Conservation (phyloP, 1,140 invertebrate genomes). For the Drosophila repletoides region DNA sequence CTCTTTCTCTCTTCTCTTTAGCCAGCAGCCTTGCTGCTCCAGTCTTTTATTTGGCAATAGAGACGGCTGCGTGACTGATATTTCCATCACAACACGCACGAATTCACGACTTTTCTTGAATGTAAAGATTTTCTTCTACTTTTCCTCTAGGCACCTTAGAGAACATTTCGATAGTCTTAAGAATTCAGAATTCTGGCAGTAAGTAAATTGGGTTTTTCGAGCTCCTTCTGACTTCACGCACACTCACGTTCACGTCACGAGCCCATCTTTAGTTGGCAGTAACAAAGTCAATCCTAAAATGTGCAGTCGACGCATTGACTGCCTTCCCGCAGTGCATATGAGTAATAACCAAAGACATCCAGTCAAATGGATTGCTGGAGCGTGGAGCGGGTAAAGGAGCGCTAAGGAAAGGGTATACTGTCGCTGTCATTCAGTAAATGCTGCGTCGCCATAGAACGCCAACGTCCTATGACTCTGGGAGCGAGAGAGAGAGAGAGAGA, state of each 20-base stretch:
- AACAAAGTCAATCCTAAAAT: slow-evolving; percentile 43
- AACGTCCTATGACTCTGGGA: slow-evolving; percentile 21
- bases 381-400: background rate
- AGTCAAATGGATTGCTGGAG: slow-evolving; percentile 13
- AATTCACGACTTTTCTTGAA: no score
- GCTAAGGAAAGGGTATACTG: slow-evolving; percentile 20
- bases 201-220: no score
- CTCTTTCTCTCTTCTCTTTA: background rate
- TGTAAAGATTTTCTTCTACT: no score
- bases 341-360: slow-evolving; percentile 58
- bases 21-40: background rate
- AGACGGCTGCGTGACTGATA: no score
- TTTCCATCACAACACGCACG: no score
- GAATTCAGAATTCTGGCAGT: no score
- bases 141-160: no score
- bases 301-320: slow-evolving; percentile 54
- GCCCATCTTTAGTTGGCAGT: no score
- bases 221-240: background rate
- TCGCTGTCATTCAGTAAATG: slow-evolving; percentile 54
- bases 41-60: no score
- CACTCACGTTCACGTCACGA: no score
- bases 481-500: background rate
- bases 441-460: slow-evolving; percentile 57
- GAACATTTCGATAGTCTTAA: no score
- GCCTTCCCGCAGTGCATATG: slow-evolving; percentile 65